phyloP scores from a whole-genome alignment of 2,113 vertebrate species.

The Girardinichthys multiradiatus region DNA sequence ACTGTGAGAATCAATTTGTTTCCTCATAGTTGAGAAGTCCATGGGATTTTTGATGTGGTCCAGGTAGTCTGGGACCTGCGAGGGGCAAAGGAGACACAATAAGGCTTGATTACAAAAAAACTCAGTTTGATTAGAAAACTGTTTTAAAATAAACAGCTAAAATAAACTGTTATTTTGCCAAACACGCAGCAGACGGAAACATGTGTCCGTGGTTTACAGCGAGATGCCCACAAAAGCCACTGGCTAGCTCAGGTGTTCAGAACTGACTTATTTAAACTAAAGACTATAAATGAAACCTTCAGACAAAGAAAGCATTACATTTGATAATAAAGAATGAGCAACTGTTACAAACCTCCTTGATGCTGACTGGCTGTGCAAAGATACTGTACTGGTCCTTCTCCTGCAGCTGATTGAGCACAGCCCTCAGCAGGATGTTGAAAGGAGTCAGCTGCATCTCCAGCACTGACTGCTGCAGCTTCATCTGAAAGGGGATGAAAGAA shows the following conservation, averaged over 20 bases:
- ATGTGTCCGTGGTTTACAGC: too few relatives aligned
- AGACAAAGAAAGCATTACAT: too few relatives aligned
- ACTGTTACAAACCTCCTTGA: slow-evolving; percentile 86
- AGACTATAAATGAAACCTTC: too few relatives aligned
- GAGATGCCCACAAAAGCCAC: too few relatives aligned
- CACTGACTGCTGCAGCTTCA: slow-evolving; percentile 92
- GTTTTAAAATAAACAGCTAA: too few relatives aligned
- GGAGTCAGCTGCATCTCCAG: slow-evolving; percentile 94
- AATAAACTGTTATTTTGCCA: too few relatives aligned
- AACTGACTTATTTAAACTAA: too few relatives aligned
- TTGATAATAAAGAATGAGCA: neutral
- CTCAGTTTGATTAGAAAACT: too few relatives aligned
- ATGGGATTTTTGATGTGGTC: slow-evolving; percentile 94
- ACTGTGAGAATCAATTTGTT: slow-evolving; percentile 86
- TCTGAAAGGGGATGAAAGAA: slow-evolving; percentile 68
- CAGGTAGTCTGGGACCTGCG: slow-evolving; percentile 94
- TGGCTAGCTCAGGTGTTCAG: too few relatives aligned
- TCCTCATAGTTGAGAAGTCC: slow-evolving; percentile 96
- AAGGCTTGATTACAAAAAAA: neutral
- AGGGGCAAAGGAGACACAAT: neutral
- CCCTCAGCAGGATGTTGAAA: slow-evolving; percentile 89
- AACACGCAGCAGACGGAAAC: too few relatives aligned
- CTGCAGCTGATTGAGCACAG: slow-evolving; percentile 91
- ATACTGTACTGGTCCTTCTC: slow-evolving; percentile 94
- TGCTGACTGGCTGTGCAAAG: slow-evolving; percentile 93